phyloP scores from a whole-genome alignment of 2,113 vertebrate species.

The Gavia stellata region DNA sequence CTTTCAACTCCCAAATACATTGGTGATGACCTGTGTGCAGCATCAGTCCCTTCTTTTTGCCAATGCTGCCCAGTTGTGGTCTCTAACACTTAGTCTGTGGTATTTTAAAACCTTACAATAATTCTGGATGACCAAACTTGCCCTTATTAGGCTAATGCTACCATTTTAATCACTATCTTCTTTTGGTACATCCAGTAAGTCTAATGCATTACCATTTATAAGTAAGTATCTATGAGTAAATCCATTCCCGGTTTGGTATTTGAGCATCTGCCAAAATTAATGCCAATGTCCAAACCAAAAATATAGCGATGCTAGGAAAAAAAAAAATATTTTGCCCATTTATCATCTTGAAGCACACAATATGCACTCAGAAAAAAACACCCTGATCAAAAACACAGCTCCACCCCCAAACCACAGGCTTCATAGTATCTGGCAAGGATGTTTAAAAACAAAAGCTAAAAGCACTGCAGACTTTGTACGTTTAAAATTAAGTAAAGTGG shows the following conservation, averaged over 20 bases:
- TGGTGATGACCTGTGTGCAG: not conserved
- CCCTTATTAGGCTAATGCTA: not conserved
- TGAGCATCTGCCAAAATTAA: not conserved
- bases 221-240: not conserved
- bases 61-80: not conserved
- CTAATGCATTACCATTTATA: not conserved
- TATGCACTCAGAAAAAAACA: not conserved
- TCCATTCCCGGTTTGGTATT: not conserved
- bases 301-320: not conserved
- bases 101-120: not conserved
- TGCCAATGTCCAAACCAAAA: not conserved
- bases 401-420: not conserved
- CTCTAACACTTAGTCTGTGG: not conserved
- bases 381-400: not conserved
- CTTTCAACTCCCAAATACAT: not conserved
- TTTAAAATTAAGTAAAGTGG: not conserved
- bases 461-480: not conserved
- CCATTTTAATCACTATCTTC: not conserved
- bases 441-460: not conserved
- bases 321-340: not conserved
- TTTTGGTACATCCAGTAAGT: not conserved
- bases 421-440: not conserved
- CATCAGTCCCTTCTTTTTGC: not conserved
- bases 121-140: not conserved
- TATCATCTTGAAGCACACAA: not conserved